A percentile compares a stretch with the other conserved stretches of the same genome.
phyloP scores from a whole-genome alignment of 2,888 invertebrate genomes.

The Calephelis perditalis region DNA sequence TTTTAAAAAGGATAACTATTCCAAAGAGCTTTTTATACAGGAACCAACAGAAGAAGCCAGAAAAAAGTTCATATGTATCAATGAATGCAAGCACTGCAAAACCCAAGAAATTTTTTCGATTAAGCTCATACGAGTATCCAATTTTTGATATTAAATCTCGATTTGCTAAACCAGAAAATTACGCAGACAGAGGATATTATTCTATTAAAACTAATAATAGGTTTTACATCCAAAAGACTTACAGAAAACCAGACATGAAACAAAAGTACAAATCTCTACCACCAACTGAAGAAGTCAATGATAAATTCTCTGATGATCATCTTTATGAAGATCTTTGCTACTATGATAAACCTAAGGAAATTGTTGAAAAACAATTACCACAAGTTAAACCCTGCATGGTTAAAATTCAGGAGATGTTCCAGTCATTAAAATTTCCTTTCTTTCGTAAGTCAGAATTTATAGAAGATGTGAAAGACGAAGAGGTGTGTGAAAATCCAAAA shows the following conservation, averaged over 20 bases:
- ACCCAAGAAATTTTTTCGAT: constrained; percentile 48
- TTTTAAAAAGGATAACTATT: constrained; percentile 57
- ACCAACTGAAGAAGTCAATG: constrained; percentile 45
- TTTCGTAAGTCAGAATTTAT: constrained; percentile 45
- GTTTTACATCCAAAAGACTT: constrained; percentile 46
- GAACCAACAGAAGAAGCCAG: constrained; percentile 45
- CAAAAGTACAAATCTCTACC: constrained; percentile 57
- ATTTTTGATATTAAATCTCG: constrained; percentile 52
- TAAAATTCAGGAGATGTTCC: constrained; percentile 62
- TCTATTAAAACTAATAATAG: constrained; percentile 55
- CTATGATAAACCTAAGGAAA: constrained; percentile 43
- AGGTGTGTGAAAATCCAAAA: background rate
- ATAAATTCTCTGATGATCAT: constrained; percentile 58
- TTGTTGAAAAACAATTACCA: constrained; percentile 27
- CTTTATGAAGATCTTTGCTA: constrained; percentile 68
- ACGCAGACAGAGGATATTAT: constrained; percentile 62
- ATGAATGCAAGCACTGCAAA: constrained; percentile 55
- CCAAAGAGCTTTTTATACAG: constrained; percentile 70
- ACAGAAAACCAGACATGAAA: constrained; percentile 46
- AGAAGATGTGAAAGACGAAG: constrained; percentile 31
- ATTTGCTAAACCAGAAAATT: constrained; percentile 48
- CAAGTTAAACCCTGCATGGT: constrained; percentile 52
- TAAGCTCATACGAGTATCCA: constrained; percentile 67
- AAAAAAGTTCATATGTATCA: constrained; percentile 60
- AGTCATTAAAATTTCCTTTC: constrained; percentile 61